Percentiles rank a stretch among this genome's conserved stretches.
These are phyloP conservation scores for Megalops cyprinoides DNA, from an alignment of 2,797 vertebrate genomes.

Conservation along the genomic window DNA sequence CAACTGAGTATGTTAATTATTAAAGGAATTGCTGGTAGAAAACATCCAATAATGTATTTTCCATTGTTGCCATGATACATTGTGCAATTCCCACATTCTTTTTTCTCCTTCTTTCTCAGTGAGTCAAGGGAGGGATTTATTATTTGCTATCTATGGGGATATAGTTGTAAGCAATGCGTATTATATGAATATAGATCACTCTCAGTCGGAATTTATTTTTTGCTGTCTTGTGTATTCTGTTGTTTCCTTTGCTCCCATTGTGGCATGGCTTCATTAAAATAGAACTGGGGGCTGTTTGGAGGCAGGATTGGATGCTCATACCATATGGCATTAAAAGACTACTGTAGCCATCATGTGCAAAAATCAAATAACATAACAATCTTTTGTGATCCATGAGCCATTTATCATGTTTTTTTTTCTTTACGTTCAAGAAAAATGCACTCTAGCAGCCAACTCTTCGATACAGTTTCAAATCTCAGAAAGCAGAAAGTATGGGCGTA, in stretches of 20 bases:
- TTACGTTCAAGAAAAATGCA: background rate
- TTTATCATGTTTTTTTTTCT: background rate
- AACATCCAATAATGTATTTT: background rate
- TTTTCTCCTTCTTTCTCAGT: background rate
- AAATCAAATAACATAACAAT: background rate
- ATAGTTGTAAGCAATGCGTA: background rate
- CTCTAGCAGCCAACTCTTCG: background rate
- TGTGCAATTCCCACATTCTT: background rate
- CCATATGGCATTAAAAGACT: conserved; percentile 12
- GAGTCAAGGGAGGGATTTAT: background rate
- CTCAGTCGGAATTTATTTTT: conserved; percentile 2
- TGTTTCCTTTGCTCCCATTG: conserved; percentile 14
- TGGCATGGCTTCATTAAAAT: conserved; percentile 25
- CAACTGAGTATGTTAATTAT: background rate
- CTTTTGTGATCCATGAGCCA: background rate
- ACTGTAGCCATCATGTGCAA: background rate
- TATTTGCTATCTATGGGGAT: conserved; percentile 6
- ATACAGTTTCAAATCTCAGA: background rate
- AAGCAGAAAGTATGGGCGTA: background rate
- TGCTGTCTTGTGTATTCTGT: background rate
- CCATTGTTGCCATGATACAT: background rate
- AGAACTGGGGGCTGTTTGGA: conserved; percentile 25
- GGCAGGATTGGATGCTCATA: background rate
- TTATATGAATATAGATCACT: background rate
- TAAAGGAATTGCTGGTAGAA: background rate